Base-by-base conservation (phyloP, 2,888 invertebrate genomes). In the Pyrgus malvae region DNA sequence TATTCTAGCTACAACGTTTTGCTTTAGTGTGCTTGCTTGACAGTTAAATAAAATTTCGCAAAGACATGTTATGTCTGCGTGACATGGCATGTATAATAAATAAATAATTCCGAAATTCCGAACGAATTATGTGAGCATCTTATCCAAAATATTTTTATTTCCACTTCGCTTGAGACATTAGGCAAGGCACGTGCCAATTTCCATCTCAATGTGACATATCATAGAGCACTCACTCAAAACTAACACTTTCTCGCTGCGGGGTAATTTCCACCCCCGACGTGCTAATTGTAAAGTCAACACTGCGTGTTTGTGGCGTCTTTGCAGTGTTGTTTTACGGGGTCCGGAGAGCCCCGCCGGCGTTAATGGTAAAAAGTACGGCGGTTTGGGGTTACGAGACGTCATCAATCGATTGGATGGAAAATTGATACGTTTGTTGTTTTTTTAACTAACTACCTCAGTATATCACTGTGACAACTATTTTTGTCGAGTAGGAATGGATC, bases 251-350 rank as follows among this genome's bases (percentile, higher is more conserved):
- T 38, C 33, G 37, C 56, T 55, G 23, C 23, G 23, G 55, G 48
- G 53, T 58, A 46, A 56, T 45, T 55, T 56, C 44, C 51, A 51
- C 61, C 62, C 62, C 41, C 38, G 48, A 50, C 37, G 59, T 57
- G 58, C 65, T 80, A 80, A 80, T 80, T 80, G 80, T 62, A 72
- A 76, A 75, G 76, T 76, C 74, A 80, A 80, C 80, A 80, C 59
- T 67, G 71, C 27, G 66, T 69, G 72, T 67, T 72, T 76, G 75
- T 70, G 68, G 69, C 72, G 56, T 49, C 49, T 49, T 25, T 41
- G 41, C 16, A 29, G 29, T 46, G 61, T 61, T 56, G 49, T 50
- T 50, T 41, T 17, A 41, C 41, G 49, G 41, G 49, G 48, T 16
- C 38, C 16, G 35, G 46, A 48, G 46, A 31, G 46, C 23, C 5